phyloP scores from a whole-genome alignment of 2,113 vertebrate species.

The Sarotherodon lohbergeri region DNA sequence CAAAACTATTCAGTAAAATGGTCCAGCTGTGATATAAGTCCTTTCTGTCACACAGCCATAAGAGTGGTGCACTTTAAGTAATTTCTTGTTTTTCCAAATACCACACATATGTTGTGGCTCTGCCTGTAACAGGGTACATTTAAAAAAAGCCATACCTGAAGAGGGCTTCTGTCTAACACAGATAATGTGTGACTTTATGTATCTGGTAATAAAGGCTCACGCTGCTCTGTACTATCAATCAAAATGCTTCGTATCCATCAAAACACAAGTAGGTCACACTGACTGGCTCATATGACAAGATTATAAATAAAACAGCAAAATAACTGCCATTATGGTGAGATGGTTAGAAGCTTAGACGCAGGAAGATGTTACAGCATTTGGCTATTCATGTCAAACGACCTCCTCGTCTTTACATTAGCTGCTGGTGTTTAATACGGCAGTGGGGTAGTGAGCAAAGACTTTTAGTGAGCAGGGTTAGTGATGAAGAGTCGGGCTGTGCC shows the following conservation, averaged over 20 bases:
- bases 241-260: neutral
- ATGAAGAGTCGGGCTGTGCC: neutral
- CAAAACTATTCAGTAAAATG: neutral
- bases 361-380: neutral
- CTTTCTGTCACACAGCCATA: neutral
- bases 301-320: conserved; percentile 18
- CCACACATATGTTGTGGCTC: neutral
- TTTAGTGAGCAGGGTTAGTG: neutral
- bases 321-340: neutral
- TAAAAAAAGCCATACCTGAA: neutral
- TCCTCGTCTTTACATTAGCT: neutral
- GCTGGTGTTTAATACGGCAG: neutral
- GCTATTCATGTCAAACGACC: neutral
- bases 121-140: neutral
- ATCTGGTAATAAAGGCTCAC: neutral
- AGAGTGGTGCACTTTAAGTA: neutral
- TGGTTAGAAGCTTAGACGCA: neutral
- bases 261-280: conserved; percentile 19
- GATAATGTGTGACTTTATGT: neutral
- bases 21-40: neutral
- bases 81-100: neutral
- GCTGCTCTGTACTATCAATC: neutral
- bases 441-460: neutral
- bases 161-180: neutral
- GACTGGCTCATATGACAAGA: conserved; percentile 5